Percentiles rank a stretch among this genome's conserved stretches.
Evolutionary conservation across 2,797 vertebrate genomes (phyloP).

Genomic region (Karalla daura): DNA sequence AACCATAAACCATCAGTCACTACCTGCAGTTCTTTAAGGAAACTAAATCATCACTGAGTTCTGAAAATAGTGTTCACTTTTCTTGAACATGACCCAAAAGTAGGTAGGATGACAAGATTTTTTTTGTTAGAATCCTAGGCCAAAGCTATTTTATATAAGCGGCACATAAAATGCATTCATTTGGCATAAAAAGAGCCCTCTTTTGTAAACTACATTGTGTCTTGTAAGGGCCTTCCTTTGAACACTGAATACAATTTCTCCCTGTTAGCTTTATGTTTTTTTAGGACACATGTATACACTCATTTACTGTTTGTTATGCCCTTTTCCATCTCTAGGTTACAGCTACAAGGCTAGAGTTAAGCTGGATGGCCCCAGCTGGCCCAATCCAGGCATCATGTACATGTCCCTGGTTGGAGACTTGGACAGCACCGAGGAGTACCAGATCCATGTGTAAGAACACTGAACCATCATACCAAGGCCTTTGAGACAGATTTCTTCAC

Average conservation of each 20-base stretch:
- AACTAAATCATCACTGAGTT: no score
- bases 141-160: no score
- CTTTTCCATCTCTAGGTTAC: slow-evolving; percentile 69
- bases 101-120: no score
- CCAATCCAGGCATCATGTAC: slow-evolving; percentile 65
- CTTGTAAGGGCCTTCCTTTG: neutral
- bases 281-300: no score
- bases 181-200: no score
- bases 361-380: slow-evolving; percentile 62
- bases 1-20: no score
- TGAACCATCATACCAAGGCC: neutral
- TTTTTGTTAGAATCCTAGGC: no score
- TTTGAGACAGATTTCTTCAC: neutral
- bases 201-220: neutral
- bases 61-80: no score
- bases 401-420: slow-evolving; percentile 66
- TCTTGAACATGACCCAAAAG: no score
- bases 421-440: slow-evolving; percentile 62
- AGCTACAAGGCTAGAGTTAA: slow-evolving; percentile 64
- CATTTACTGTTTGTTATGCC: neutral
- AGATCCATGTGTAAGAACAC: slow-evolving; percentile 71
- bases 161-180: no score
- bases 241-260: neutral
- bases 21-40: no score
- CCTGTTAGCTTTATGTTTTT: no score